Conservation (phyloP, 2,888 invertebrate species). For the Pyrrhosoma nymphula region DNA sequence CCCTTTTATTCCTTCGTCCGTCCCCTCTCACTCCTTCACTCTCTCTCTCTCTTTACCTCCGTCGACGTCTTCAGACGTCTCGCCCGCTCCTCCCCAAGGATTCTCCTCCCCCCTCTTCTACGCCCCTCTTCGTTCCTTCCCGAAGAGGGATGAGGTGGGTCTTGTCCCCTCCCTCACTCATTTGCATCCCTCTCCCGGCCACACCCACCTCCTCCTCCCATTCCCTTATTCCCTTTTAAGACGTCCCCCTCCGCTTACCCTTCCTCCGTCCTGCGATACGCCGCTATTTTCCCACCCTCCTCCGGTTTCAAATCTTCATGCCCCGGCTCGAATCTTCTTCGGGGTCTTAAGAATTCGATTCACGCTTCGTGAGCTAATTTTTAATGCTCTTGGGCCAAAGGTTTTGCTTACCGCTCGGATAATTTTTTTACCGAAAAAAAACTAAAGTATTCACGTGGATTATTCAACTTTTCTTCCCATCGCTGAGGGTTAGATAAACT, state of each 20-base stretch:
- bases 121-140: not conserved
- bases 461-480: not conserved
- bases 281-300: conserved; percentile 29
- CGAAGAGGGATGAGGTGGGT: not conserved
- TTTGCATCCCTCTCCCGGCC: not conserved
- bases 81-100: not conserved
- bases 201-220: not conserved
- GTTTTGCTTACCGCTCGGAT: not conserved
- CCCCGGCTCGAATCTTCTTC: conserved; percentile 15
- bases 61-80: conserved; percentile 11
- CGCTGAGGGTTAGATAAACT: not conserved
- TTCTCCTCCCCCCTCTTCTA: not conserved
- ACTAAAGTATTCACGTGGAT: not conserved
- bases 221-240: not conserved
- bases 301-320: conserved; percentile 40
- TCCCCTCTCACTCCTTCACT: not conserved
- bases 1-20: not conserved
- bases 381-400: not conserved
- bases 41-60: not conserved
- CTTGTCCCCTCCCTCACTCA: not conserved
- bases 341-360: not conserved
- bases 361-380: conserved; percentile 7
- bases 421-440: not conserved
- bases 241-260: not conserved
- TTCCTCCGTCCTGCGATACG: not conserved